phyloP scores from a whole-genome alignment of 2,888 invertebrate species.

The Lordiphosa andalusiaca region DNA sequence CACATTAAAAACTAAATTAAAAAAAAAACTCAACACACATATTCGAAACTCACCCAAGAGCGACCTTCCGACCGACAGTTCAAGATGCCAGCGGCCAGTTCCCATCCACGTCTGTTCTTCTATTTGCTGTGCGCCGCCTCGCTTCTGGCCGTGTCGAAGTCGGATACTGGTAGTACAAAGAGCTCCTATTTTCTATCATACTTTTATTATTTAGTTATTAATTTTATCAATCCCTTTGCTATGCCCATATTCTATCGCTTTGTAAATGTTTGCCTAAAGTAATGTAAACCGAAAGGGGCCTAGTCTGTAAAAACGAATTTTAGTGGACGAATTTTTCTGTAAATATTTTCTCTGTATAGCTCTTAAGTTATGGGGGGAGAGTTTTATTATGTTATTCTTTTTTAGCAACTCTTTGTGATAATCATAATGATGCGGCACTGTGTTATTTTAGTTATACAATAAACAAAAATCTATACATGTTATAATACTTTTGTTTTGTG shows the following conservation, averaged over 20 bases:
- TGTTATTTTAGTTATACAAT: conserved; percentile 39
- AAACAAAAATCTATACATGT: conserved; percentile 30
- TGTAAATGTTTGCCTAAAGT: conserved; percentile 69
- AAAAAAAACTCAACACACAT: conserved; percentile 6
- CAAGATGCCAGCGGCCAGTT: conserved; percentile 64
- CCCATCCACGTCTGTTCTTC: conserved; percentile 74
- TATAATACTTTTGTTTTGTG: conserved; percentile 7
- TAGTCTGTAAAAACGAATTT: conserved; percentile 6
- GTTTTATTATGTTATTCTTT: background rate
- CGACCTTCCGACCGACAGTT: conserved; percentile 9
- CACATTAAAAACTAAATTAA: conserved; percentile 5
- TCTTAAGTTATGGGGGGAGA: conserved; percentile 3
- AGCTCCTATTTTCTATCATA: conserved; percentile 75
- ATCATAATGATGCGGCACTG: conserved; percentile 40
- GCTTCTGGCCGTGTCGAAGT: conserved; percentile 71
- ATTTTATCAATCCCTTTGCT: conserved; percentile 77
- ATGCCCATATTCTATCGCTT: conserved; percentile 76
- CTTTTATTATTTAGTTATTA: conserved; percentile 75
- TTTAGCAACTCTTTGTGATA: conserved; percentile 49
- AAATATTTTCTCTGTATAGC: conserved; percentile 18
- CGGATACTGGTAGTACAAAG: conserved; percentile 77
- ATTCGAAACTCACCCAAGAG: conserved; percentile 10
- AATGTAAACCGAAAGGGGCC: background rate
- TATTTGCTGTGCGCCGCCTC: conserved; percentile 75
- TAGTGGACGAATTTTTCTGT: conserved; percentile 16